A percentile compares a stretch with the other conserved stretches of the same genome.
Evolutionary conservation across 2,113 vertebrate species (phyloP).

Genomic region (Seriola rivoliana): DNA sequence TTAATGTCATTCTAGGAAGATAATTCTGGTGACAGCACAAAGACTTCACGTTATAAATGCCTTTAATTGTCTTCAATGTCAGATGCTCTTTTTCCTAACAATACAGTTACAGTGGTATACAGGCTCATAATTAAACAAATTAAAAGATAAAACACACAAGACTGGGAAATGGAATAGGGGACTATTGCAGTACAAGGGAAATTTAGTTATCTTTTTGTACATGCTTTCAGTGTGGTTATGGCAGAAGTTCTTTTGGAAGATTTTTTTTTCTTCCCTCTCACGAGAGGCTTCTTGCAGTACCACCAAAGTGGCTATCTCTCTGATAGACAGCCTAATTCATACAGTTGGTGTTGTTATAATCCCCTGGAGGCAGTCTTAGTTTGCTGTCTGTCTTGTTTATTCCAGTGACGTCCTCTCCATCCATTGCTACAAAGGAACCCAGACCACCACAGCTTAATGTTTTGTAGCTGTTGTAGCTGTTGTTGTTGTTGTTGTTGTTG

Average conservation of each 20-base stretch:
- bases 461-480: constrained; percentile 26
- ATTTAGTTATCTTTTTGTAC: constrained; percentile 57
- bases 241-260: constrained; percentile 16
- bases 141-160: constrained; percentile 40
- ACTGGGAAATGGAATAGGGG: constrained; percentile 40
- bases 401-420: constrained; percentile 58
- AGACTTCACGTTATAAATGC: constrained; percentile 45
- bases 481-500: constrained; percentile 49
- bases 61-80: constrained; percentile 50
- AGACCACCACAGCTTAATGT: constrained; percentile 54
- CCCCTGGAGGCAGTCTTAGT: constrained; percentile 49
- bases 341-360: constrained; percentile 52
- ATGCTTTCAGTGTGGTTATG: constrained; percentile 35
- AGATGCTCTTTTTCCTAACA: constrained; percentile 34
- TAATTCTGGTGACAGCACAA: constrained; percentile 39
- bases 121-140: constrained; percentile 54
- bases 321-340: constrained; percentile 67
- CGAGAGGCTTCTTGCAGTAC: constrained; percentile 25
- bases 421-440: constrained; percentile 43
- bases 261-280: constrained; percentile 16
- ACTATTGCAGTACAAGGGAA: constrained; percentile 41
- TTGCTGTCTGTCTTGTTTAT: constrained; percentile 64
- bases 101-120: constrained; percentile 24
- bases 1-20: constrained; percentile 45
- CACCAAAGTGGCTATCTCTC: constrained; percentile 45